These are phyloP conservation scores for Larimichthys crocea DNA, from an alignment of 2,113 vertebrate species.

Conservation along the genomic window DNA sequence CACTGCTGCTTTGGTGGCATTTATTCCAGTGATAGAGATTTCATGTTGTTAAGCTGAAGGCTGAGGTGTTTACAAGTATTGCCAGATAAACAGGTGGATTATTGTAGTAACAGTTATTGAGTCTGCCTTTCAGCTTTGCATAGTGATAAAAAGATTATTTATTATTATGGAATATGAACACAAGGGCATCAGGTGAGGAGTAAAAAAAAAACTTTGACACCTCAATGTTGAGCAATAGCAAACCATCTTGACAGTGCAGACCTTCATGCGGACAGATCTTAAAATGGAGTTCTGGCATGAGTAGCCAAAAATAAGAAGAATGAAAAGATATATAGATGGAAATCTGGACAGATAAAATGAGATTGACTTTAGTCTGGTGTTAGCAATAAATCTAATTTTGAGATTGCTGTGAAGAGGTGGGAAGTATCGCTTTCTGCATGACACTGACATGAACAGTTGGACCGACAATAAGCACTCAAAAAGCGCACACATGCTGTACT, in stretches of 20 bases:
- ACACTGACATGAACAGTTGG: conserved; percentile 9
- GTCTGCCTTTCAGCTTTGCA: neutral
- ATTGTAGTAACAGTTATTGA: neutral
- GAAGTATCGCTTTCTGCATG: neutral
- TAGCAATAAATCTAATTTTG: neutral
- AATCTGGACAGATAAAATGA: neutral
- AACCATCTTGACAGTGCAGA: neutral
- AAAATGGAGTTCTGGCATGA: neutral
- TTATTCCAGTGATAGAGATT: neutral
- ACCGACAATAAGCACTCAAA: neutral
- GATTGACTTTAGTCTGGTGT: no score
- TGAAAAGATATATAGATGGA: neutral
- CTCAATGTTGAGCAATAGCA: no score
- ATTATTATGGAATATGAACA: neutral
- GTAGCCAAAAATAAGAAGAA: neutral
- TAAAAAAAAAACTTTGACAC: no score
- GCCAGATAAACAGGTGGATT: conserved; percentile 12
- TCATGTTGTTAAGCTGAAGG: conserved; percentile 12
- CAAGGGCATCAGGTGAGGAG: neutral
- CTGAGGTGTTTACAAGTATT: conserved; percentile 9
- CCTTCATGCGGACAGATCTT: neutral
- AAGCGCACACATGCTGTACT: conserved; percentile 21
- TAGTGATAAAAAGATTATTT: neutral
- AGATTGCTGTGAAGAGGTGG: neutral
- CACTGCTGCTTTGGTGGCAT: neutral